Evolutionary conservation across 2,113 vertebrate species (phyloP).

Genomic region (Amblyornis subalaris): DNA sequence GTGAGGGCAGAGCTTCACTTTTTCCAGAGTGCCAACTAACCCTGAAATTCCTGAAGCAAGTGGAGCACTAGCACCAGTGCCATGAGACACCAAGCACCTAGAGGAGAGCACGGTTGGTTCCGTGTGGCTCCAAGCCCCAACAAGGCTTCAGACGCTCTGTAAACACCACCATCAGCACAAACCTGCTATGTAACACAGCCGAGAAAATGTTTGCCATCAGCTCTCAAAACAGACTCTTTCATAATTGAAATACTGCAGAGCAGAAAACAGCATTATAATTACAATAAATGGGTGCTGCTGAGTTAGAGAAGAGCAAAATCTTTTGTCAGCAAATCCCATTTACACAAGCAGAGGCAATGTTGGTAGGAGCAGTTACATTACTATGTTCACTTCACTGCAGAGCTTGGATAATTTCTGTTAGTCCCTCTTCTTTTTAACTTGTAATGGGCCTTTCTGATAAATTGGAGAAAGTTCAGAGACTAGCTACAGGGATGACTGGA

Average conservation of each 20-base stretch:
- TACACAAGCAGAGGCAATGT: neutral
- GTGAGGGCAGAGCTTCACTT: neutral
- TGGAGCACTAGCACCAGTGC: neutral
- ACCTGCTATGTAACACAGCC: neutral
- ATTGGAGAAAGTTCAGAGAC: neutral
- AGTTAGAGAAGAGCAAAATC: neutral
- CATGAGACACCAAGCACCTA: neutral
- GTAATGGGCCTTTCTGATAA: neutral
- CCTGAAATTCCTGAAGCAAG: neutral
- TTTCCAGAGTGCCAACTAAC: neutral
- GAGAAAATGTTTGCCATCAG: conserved; percentile 28
- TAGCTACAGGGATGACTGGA: neutral
- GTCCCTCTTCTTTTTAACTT: neutral
- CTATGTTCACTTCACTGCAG: neutral
- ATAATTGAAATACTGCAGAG: conserved; percentile 35
- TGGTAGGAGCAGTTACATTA: neutral
- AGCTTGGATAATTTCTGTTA: neutral
- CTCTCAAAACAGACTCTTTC: conserved; percentile 9
- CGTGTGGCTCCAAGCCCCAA: neutral
- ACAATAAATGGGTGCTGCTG: conserved; percentile 6
- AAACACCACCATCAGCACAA: neutral
- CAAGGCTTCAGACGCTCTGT: neutral
- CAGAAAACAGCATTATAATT: conserved; percentile 9
- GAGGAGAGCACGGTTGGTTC: neutral
- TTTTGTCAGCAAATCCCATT: conserved; percentile 24